Base-by-base conservation (phyloP, 2,113 vertebrate species). In the Gavia stellata region DNA sequence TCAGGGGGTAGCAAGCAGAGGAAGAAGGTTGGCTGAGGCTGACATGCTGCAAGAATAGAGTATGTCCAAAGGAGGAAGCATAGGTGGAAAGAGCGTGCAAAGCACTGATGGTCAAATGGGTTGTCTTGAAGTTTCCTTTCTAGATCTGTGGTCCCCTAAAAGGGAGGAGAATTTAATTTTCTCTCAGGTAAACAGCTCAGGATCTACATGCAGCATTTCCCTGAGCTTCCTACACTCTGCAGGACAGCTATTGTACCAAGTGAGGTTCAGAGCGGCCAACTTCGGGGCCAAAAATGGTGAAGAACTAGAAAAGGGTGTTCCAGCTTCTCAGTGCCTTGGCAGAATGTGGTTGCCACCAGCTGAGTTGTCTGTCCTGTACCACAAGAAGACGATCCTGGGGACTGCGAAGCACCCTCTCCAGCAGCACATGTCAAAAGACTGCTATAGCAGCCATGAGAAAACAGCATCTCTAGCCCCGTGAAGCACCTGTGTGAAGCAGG, bases 1-100 rank as follows among this genome's bases (percentile, higher is more conserved):
- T 38, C 3, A 0, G 1, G 2, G 3, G 4, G 0, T 6, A 71
- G 33, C 24, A 85, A 68, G 11, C 31, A 3, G 23, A 62, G n/a
- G 33, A 91, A 59, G 36, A 90, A 65, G 20, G 31, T 31, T 8
- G 24, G 29, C 47, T 74, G 44, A 79, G n/a, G 70, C 34, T 49
- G 1, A n/a, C 25, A 42, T 3, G 2, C 28, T 59, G 18, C 24
- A 52, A 68, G 28, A 9, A 44, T 7, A 88, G 45, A 42, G 52
- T 5, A 14, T 23, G 18, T 28, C 18, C 49, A 65, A 24, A 18
- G 21, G 20, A 87, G 26, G 24, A 70, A 61, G 6, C 34, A n/a
- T 6, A 47, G 36, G 55, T 24, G 66, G 55, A 61, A 87, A 42
- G 56, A 23, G 6, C 0, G 5, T 68, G 5, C 6, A 31, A 74